Evolutionary conservation across 2,888 invertebrate species (phyloP).

Genomic region (Harmothoe impar): DNA sequence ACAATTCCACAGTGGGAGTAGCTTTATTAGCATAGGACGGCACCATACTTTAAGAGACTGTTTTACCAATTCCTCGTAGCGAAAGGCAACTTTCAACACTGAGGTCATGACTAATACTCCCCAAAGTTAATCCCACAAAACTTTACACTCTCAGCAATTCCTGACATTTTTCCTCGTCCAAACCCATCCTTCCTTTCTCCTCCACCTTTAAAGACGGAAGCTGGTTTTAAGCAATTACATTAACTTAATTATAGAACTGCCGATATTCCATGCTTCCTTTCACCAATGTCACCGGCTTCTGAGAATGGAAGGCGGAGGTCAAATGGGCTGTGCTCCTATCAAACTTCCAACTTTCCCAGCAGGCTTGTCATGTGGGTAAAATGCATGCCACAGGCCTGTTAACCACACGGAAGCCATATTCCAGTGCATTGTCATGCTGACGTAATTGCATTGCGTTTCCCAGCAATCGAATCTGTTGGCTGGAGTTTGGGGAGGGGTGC

Average conservation of each 20-base stretch:
- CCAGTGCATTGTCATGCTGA: not conserved
- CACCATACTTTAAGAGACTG: not conserved
- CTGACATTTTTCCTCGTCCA: not conserved
- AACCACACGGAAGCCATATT: not conserved
- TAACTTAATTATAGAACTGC: conserved; percentile 29
- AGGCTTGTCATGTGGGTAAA: not conserved
- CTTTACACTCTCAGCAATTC: conserved; percentile 14
- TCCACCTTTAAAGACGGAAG: not conserved
- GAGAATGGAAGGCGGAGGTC: no score
- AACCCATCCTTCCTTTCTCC: not conserved
- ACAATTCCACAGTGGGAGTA: not conserved
- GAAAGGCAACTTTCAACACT: no score
- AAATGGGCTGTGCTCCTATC: no score
- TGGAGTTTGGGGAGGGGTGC: not conserved
- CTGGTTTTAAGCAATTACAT: not conserved
- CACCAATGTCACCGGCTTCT: no score
- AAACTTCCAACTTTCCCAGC: not conserved
- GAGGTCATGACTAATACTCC: not conserved
- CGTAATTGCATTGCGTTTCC: not conserved
- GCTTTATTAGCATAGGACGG: not conserved
- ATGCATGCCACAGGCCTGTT: not conserved
- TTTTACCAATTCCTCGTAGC: not conserved
- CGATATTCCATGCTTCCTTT: not conserved
- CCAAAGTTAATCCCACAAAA: conserved; percentile 5
- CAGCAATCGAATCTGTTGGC: not conserved